These are phyloP conservation scores for Syngnathus rostellatus DNA, from an alignment of 2,797 vertebrate genomes.

Conservation along the genomic window DNA sequence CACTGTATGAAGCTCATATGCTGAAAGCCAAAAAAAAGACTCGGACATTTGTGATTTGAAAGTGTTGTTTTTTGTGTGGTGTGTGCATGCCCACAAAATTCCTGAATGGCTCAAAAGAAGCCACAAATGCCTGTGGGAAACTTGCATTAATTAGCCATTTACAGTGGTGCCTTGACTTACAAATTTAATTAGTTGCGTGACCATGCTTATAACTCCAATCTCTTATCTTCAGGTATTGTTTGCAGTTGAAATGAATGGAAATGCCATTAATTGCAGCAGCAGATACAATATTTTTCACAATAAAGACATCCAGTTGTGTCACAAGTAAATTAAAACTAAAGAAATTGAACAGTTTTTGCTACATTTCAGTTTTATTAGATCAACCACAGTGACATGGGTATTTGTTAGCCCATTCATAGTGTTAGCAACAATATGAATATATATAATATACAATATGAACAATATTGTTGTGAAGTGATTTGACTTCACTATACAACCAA, in stretches of 20 bases:
- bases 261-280: background rate
- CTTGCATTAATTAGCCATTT: background rate
- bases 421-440: no score
- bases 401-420: no score
- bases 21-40: constrained; percentile 69
- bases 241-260: background rate
- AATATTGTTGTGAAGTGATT: no score
- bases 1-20: constrained; percentile 37
- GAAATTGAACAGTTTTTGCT: no score
- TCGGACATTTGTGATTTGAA: constrained; percentile 30
- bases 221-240: no score
- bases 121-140: background rate
- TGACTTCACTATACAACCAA: no score
- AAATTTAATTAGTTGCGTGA: background rate
- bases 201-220: background rate
- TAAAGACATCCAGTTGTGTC: background rate
- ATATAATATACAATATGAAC: no score
- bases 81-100: constrained; percentile 3
- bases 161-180: background rate
- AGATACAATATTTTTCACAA: background rate
- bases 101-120: background rate
- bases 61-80: constrained; percentile 6
- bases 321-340: background rate
- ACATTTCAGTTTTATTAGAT: no score
- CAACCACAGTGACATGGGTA: no score